These are phyloP conservation scores for Lasioglossum villosulum DNA, from an alignment of 2,888 invertebrate genomes.

Conservation along the genomic window DNA sequence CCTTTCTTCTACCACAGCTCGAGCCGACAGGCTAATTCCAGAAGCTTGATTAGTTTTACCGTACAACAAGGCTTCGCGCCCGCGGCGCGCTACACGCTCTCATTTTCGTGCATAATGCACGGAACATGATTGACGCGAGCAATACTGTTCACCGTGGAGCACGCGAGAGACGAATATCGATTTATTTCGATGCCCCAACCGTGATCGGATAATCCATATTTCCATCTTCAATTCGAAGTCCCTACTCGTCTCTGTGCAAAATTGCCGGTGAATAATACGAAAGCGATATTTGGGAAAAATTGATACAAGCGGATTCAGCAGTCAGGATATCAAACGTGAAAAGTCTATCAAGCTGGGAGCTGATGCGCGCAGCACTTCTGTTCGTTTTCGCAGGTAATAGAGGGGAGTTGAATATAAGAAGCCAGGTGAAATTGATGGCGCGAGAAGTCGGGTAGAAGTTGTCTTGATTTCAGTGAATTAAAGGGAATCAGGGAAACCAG, in stretches of 20 bases:
- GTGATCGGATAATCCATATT: background rate
- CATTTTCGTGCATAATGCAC: constrained; percentile 46
- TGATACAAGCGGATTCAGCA: background rate
- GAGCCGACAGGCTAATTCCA: constrained; percentile 75
- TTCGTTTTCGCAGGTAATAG: background rate
- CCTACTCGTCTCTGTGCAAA: too few species aligned
- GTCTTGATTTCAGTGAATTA: constrained; percentile 7
- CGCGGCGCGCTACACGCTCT: constrained; percentile 41
- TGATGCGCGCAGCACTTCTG: background rate
- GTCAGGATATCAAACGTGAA: background rate
- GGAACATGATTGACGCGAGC: constrained; percentile 40
- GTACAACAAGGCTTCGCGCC: constrained; percentile 60
- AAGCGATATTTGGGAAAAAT: background rate
- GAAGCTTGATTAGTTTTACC: constrained; percentile 80
- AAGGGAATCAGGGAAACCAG: constrained; percentile 11
- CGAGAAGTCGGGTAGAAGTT: background rate
- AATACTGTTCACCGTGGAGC: background rate
- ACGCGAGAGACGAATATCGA: constrained; percentile 46
- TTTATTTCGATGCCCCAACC: background rate
- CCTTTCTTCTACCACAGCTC: background rate
- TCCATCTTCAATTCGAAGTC: too few species aligned
- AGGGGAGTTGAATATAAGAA: background rate
- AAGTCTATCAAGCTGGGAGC: background rate
- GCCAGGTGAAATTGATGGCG: background rate
- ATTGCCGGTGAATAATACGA: background rate